Conservation (phyloP, 2,797 vertebrate species). For the Melanotaenia parkinsoni region DNA sequence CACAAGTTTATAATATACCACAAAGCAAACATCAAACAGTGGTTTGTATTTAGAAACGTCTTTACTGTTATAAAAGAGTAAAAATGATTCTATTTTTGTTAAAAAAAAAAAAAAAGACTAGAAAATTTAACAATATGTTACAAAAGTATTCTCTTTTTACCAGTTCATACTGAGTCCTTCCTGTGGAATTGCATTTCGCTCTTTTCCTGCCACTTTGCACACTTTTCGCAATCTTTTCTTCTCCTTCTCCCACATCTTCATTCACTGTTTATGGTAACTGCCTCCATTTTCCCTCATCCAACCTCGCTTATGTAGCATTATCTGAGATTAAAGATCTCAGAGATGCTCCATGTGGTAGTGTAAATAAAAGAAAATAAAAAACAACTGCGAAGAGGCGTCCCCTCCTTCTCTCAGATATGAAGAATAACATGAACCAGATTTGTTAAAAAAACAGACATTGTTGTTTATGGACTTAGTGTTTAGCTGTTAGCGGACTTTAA, state of each 20-base stretch:
- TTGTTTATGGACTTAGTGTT: background rate
- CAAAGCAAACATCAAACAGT: background rate
- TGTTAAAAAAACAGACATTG: constrained; percentile 21
- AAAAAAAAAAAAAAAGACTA: background rate
- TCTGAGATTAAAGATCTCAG: constrained; percentile 51
- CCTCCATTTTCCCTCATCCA: constrained; percentile 15
- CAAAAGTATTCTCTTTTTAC: background rate
- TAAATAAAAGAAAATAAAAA: constrained; percentile 44
- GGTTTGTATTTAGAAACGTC: background rate
- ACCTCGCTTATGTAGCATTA: constrained; percentile 7
- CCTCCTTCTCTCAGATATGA: constrained; percentile 13
- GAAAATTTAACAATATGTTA: background rate
- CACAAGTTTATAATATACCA: too few relatives aligned
- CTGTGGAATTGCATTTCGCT: background rate
- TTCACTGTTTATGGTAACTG: constrained; percentile 29
- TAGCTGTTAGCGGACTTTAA: background rate
- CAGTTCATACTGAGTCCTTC: background rate
- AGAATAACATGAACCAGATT: constrained; percentile 15
- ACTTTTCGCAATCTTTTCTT: constrained; percentile 19
- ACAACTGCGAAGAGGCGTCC: background rate
- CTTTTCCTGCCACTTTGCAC: background rate
- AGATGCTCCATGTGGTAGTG: constrained; percentile 36
- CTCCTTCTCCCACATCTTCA: constrained; percentile 13
- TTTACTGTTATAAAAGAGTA: background rate
- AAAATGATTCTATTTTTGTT: background rate